Evolutionary conservation across 2,888 invertebrate genomes (phyloP).

Genomic region (Dromius quadrimaculatus): DNA sequence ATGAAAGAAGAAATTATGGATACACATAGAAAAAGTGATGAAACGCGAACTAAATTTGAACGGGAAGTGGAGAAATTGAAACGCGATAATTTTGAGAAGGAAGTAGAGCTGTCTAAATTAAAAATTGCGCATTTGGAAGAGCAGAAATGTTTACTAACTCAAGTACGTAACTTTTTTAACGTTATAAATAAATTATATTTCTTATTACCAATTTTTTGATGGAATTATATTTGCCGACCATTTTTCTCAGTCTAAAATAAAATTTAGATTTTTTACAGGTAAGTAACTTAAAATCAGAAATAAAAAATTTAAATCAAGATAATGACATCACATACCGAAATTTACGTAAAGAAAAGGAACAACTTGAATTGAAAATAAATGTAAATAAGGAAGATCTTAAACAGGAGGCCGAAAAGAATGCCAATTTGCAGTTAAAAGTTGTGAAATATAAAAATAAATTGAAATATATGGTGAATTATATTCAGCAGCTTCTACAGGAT

Average conservation of each 20-base stretch:
- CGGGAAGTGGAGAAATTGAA: slow-evolving; percentile 44
- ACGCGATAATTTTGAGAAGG: slow-evolving; percentile 45
- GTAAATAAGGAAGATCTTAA: slow-evolving; percentile 3
- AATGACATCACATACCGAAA: slow-evolving; percentile 29
- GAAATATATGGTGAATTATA: slow-evolving; percentile 48
- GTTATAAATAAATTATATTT: neutral
- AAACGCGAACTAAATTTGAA: slow-evolving; percentile 39
- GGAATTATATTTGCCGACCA: too few species aligned
- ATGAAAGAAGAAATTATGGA: slow-evolving; percentile 3
- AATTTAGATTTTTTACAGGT: slow-evolving; percentile 11
- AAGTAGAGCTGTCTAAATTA: slow-evolving; percentile 39
- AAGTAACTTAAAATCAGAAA: slow-evolving; percentile 18
- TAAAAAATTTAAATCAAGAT: slow-evolving; percentile 19
- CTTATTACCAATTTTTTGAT: too few species aligned
- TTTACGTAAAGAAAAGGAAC: slow-evolving; percentile 32
- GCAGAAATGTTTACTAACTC: slow-evolving; percentile 46
- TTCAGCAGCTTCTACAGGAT: slow-evolving; percentile 38
- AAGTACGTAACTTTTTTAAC: slow-evolving; percentile 44
- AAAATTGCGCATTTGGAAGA: slow-evolving; percentile 48
- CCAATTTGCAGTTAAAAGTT: slow-evolving; percentile 48
- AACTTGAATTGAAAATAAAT: slow-evolving; percentile 27
- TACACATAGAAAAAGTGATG: slow-evolving; percentile 33
- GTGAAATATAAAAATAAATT: slow-evolving; percentile 53
- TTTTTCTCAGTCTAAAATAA: neutral
- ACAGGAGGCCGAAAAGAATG: slow-evolving; percentile 37